phyloP scores from a whole-genome alignment of 2,797 vertebrate species.

The Mormyrus proboscirostris region DNA sequence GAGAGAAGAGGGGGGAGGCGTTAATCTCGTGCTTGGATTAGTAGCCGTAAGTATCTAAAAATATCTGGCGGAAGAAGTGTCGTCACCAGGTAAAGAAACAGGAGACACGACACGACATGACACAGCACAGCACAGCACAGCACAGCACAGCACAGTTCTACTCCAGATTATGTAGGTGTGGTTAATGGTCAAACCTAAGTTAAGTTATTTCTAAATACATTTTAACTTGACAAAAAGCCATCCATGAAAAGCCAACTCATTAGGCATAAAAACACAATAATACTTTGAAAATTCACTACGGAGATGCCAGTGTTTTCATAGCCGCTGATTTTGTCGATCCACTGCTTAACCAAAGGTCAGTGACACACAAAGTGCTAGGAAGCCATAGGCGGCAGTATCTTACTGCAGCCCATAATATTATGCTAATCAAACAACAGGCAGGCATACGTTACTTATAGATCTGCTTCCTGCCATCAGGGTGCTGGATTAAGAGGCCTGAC shows the following conservation, averaged over 20 bases:
- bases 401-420: neutral
- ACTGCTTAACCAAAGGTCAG: neutral
- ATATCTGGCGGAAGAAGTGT: neutral
- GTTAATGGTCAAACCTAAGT: neutral
- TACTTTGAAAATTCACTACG: neutral
- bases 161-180: neutral
- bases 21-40: neutral
- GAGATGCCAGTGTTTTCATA: neutral
- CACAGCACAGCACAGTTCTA: neutral
- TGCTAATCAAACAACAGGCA: neutral
- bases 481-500: neutral
- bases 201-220: neutral
- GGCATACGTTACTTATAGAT: neutral
- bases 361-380: neutral
- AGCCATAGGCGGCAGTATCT: neutral
- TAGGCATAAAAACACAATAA: neutral
- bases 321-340: neutral
- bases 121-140: neutral
- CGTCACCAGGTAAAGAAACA: neutral
- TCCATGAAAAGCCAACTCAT: neutral
- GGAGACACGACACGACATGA: neutral
- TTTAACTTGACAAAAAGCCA: neutral
- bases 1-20: neutral
- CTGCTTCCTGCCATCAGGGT: neutral
- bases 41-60: neutral